Base-by-base conservation (phyloP, 1,140 invertebrate species). In the Parapsyche elsis region DNA sequence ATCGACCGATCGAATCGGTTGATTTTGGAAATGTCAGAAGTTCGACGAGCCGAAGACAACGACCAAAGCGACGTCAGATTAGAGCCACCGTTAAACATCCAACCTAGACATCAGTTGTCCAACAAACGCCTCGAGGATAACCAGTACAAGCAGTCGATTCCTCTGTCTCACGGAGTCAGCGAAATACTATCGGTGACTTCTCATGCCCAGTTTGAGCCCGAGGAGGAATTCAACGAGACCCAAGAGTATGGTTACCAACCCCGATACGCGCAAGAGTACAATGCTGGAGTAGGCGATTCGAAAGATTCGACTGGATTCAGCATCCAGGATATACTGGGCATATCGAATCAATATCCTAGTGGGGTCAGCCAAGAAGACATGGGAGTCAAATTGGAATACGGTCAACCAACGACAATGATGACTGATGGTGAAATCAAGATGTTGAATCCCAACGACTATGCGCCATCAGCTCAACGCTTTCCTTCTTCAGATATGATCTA, bases 301-400 rank as follows among this genome's bases (percentile, higher is more conserved):
- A 86, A 88, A 81, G 88, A 89, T 80, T 89, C 88, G 0, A 87
- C 86, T 0, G 86, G 87, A 19, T 89, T 89, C 80, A 89, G 86
- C 73, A 89, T 89, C 45, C 88, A 89, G 49, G 88, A 89, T 70
- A 89, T 89, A 44, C 85, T 89, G 61, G 88, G 88, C 19, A 81
- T 89, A 5, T 86, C 88, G 21, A 87, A 88, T 44, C 85, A 86
- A 0, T 88, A 87, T 67, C 9, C 79, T 0, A 84, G 80, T 59
- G 10, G 24, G n/a, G 84, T 79, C 57, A 10, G 24, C n/a, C 86
- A 85, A 38, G 87, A 87, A 14, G 84, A 86, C 7, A 81, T 87
- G 59, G 84, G 86, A 64, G 74, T 84, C 44, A 85, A 86, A 85
- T 87, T 87, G 73, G 86, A 88, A 76, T 89, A 89, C 77, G 85